Base-by-base conservation (phyloP, 2,797 vertebrate species). In the Euphonia xanthogaster region DNA sequence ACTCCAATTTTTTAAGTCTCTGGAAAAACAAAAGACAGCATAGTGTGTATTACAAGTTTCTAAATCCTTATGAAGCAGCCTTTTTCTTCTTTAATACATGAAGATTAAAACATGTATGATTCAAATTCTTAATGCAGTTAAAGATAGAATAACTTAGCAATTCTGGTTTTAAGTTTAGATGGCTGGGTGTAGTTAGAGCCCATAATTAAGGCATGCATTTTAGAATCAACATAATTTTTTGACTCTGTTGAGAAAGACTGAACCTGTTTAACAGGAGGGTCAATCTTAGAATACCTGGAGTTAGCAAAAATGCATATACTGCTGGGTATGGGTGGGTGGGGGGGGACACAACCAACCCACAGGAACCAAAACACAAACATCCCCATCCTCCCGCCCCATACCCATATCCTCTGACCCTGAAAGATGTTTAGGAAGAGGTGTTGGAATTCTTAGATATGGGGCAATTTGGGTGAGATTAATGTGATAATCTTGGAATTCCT, bases 321-420 rank as follows among this genome's bases (percentile, higher is more conserved):
- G 31, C 2, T 3, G 9, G 12, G 7, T 21, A 10, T 44, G 47
- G 4, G 4, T 31, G 35, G 24, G 9, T 45, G 54, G 7, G 10
- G 8, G 33, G 12, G 45, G 19, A n/a, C n/a, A 44, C 14, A 66
- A 60, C 33, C 14, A 60, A 35, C 14, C 33, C 40, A 31, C 25
- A 67, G 28, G 10, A 66, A 47, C 14, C 12, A n/a, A 53, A 77
- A 40, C 6, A n/a, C 7, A 27, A 42, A 51, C 54, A 2, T 5
- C 0, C 5, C 6, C 12, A 11, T 5, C 39, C 13, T 17, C 18
- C 7, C 40, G 0, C 8, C 4, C 12, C 39, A 9, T 27, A 25
- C 2, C 1, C 1, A 1, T 7, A 6, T 23, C 20, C 25, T 31
- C 5, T 8, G 2, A 51, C 18, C n/a, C 17, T 1, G 2, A 39